Conservation (phyloP, 2,888 invertebrate genomes). For the Toxonevra muliebris region DNA sequence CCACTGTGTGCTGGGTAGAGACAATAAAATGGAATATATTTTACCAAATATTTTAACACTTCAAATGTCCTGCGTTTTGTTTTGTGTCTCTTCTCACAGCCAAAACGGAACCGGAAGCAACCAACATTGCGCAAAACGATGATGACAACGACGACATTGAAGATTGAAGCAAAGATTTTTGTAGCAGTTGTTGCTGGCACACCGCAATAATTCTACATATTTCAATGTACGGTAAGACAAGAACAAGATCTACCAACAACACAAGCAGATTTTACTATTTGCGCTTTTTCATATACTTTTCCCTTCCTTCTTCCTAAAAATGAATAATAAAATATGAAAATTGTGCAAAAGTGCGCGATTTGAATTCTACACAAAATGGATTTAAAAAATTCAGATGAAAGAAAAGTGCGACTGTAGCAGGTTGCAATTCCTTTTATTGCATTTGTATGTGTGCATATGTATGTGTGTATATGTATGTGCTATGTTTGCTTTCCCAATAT, state of each 20-base stretch:
- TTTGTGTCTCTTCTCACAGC: too few relatives aligned
- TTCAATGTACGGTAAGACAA: too few relatives aligned
- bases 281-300: slow-evolving; percentile 8
- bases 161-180: too few relatives aligned
- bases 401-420: slow-evolving; percentile 2
- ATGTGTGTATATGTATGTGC: neutral
- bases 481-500: neutral
- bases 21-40: too few relatives aligned
- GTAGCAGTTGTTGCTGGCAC: slow-evolving; percentile 13
- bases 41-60: too few relatives aligned
- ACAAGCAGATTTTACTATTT: slow-evolving; percentile 7
- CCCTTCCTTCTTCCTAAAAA: slow-evolving; percentile 19
- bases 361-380: slow-evolving; percentile 40
- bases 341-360: slow-evolving; percentile 37
- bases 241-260: too few relatives aligned
- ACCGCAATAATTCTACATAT: slow-evolving; percentile 11
- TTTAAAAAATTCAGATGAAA: slow-evolving; percentile 39
- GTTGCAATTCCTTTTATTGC: neutral
- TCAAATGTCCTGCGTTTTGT: too few relatives aligned
- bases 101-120: too few relatives aligned
- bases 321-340: slow-evolving; percentile 37
- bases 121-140: too few relatives aligned
- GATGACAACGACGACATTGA: too few relatives aligned
- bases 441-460: neutral
- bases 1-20: too few relatives aligned